These are phyloP conservation scores for Rhodinocichla rosea DNA, from an alignment of 2,113 vertebrate genomes.

Conservation along the genomic window DNA sequence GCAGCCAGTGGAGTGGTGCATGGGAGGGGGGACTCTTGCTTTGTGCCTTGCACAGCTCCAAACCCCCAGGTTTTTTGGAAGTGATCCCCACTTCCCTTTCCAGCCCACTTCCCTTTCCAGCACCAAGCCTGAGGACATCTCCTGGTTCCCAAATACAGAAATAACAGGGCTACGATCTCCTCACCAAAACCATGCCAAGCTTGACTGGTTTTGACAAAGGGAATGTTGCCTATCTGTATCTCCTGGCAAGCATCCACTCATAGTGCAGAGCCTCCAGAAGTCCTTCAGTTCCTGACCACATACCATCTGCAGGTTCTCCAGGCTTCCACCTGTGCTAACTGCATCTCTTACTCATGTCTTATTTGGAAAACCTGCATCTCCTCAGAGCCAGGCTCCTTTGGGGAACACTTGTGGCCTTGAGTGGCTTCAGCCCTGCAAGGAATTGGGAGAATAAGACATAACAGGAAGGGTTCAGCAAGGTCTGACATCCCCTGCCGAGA, in stretches of 20 bases:
- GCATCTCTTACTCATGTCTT: not conserved
- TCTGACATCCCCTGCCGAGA: not conserved
- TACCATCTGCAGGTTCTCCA: not conserved
- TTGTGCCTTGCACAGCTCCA: not conserved
- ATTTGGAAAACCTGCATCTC: not conserved
- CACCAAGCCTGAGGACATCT: not conserved
- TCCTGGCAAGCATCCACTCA: not conserved
- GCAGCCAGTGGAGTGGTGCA: rapidly evolving
- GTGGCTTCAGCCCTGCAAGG: not conserved
- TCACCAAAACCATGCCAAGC: not conserved
- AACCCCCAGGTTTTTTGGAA: not conserved
- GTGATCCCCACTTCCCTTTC: not conserved
- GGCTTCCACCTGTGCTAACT: not conserved
- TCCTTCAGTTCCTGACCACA: not conserved
- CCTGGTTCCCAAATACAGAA: not conserved
- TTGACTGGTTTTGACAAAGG: not conserved
- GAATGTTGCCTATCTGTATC: not conserved
- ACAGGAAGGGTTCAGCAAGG: not conserved
- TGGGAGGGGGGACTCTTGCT: not conserved
- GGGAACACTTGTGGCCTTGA: not conserved
- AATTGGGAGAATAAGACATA: not conserved
- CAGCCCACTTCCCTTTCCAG: not conserved
- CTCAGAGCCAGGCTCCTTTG: not conserved
- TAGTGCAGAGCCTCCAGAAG: not conserved
- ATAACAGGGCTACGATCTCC: not conserved